A percentile compares a stretch with the other conserved stretches of the same genome.
Conservation (phyloP, 2,888 invertebrate species). For the Corbicula japonica region DNA sequence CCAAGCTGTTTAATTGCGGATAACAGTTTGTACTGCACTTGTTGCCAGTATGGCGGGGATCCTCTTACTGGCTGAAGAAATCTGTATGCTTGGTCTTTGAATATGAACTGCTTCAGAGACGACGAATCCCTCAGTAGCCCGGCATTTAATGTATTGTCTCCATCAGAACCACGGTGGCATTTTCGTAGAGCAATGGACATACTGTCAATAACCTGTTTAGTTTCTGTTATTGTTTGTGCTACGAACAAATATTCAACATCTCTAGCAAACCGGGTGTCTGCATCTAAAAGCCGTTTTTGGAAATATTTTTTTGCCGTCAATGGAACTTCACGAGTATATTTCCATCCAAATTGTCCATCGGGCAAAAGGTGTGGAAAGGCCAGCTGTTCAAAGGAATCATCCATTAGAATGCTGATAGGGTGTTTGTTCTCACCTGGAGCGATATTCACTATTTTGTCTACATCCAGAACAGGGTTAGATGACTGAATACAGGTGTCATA, state of each 20-base stretch:
- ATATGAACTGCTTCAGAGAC: constrained; percentile 20
- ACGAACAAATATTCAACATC: constrained; percentile 50
- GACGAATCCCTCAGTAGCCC: constrained; percentile 43
- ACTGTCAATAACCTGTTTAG: constrained; percentile 30
- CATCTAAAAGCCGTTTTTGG: constrained; percentile 41
- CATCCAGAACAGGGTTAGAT: constrained; percentile 35
- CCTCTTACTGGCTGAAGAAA: constrained; percentile 54
- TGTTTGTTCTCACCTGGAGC: neutral
- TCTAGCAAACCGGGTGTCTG: constrained; percentile 31
- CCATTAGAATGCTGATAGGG: neutral
- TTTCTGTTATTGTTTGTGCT: constrained; percentile 43
- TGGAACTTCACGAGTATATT: constrained; percentile 13
- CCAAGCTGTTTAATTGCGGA: constrained; percentile 71
- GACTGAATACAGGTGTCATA: constrained; percentile 45
- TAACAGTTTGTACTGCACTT: constrained; percentile 55
- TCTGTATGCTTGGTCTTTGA: constrained; percentile 55
- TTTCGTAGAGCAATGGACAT: constrained; percentile 51
- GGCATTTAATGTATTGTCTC: constrained; percentile 31
- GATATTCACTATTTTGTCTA: neutral
- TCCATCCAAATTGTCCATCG: constrained; percentile 45
- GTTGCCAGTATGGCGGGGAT: constrained; percentile 67
- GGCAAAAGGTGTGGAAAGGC: constrained; percentile 47
- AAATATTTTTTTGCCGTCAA: constrained; percentile 51
- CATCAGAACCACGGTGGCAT: constrained; percentile 1
- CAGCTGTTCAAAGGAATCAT: constrained; percentile 43